Evolutionary conservation across 1,140 invertebrate genomes (phyloP).

Genomic region (Steinernema feltiae): DNA sequence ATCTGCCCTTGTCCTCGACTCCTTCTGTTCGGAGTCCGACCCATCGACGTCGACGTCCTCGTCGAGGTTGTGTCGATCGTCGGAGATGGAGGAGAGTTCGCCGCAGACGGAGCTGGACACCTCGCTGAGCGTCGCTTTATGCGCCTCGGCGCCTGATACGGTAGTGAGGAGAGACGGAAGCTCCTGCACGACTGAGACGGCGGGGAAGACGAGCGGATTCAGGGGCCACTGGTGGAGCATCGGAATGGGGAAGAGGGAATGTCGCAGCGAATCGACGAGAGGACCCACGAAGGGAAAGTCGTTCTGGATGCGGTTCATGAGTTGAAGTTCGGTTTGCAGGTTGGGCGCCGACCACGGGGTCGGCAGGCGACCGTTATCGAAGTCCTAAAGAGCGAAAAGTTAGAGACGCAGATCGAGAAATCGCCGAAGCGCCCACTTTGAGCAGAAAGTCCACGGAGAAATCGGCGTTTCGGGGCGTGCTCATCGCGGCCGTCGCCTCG

Average conservation of each 20-base stretch:
- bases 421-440: not conserved
- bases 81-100: not conserved
- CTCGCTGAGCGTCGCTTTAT: not conserved
- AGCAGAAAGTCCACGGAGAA: slow-evolving; percentile 3
- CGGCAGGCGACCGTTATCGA: slow-evolving; percentile 2
- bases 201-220: not conserved
- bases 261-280: not conserved
- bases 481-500: not conserved
- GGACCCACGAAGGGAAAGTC: not conserved
- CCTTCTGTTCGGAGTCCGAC: not conserved
- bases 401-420: not conserved
- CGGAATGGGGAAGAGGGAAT: not conserved
- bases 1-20: not conserved
- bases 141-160: not conserved
- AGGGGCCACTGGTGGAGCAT: not conserved
- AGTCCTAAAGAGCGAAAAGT: not conserved
- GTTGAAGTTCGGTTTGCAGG: not conserved
- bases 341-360: not conserved
- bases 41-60: not conserved
- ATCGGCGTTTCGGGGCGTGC: not conserved
- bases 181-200: not conserved
- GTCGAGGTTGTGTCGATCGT: not conserved
- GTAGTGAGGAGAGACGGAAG: not conserved
- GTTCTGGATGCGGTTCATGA: slow-evolving; percentile 13
- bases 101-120: not conserved